Base-by-base conservation (phyloP, 2,797 vertebrate species). In the Margarornis squamiger region DNA sequence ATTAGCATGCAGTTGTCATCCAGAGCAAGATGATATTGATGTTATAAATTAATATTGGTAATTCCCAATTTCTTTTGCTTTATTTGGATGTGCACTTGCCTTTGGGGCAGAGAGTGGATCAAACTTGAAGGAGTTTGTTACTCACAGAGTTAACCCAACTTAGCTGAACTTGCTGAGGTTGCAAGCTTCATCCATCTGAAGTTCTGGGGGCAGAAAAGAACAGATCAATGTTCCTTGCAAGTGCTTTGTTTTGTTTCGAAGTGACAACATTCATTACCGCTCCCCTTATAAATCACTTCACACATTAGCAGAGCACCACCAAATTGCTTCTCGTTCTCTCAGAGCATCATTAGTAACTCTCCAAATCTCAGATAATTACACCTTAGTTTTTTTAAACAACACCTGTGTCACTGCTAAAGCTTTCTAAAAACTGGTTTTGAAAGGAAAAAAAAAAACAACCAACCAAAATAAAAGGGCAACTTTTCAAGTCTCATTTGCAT, bases 211-310 rank as follows among this genome's bases (percentile, higher is more conserved):
- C 3, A 4, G 6, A 4, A 32, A 30, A 67, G 8, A 38, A 6
- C 22, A 39, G 24, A 91, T 90, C 51, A 48, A 83, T 81, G 59
- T 32, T 95, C 66, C 62, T 67, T 70, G 7, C 10, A 78, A 90
- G 62, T 58, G 45, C 34, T 92, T 90, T 93, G 55, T 90, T 93
- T 95, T 84, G 39, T 81, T 93, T 78, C 39, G 39, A 75, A 77
- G 76, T 78, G 76, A 90, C 88, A 94, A 94, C 83, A 75, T 55
- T 88, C 58, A 88, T 92, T 92, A 90, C 36, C 41, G 54, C 58
- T 90, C 24, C 58, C 32, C 58, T 84, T 51, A 66, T 78, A 90
- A 95, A 95, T 94, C 90, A 92, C 73, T 72, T 66, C 58, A 30
- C 29, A 18, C 79, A 68, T 93, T 93, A 88, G 32, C 66, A 46